Evolutionary conservation across 2,888 invertebrate genomes (phyloP).

Genomic region (Desoria tigrina): DNA sequence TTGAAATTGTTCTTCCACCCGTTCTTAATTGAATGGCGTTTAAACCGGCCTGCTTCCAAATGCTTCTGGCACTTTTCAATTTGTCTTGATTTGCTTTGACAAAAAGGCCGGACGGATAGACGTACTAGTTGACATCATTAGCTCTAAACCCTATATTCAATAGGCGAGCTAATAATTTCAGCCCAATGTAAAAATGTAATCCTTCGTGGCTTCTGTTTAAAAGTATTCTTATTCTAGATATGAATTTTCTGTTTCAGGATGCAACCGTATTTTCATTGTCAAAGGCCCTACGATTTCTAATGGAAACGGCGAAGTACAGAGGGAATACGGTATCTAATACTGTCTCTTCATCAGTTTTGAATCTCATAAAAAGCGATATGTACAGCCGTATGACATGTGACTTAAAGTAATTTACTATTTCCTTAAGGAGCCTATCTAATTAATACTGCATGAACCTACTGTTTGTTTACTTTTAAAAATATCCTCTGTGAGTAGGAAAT

Average conservation of each 20-base stretch:
- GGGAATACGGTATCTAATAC: background rate
- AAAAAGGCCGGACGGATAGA: too few relatives aligned
- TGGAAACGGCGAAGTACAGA: conserved; percentile 4
- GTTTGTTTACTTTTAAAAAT: background rate
- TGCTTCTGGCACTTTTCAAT: too few relatives aligned
- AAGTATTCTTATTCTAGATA: background rate
- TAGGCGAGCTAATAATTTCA: too few relatives aligned
- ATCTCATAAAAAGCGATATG: background rate
- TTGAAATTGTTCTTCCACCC: too few relatives aligned
- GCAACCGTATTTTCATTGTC: conserved; percentile 10
- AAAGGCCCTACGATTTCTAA: conserved; percentile 29
- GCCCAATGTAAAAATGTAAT: too few relatives aligned
- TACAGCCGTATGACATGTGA: conserved; percentile 11
- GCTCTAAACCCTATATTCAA: too few relatives aligned
- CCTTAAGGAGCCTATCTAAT: background rate
- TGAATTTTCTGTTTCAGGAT: background rate
- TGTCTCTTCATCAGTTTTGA: background rate
- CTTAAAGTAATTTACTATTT: conserved; percentile 16
- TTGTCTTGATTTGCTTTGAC: too few relatives aligned
- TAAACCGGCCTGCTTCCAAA: too few relatives aligned
- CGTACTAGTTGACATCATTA: too few relatives aligned
- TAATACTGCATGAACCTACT: background rate
- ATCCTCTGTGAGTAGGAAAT: conserved; percentile 29
- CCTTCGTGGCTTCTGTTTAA: too few relatives aligned
- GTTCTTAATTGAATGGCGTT: too few relatives aligned